Base-by-base conservation (phyloP, 2,113 vertebrate genomes). In the Corythornis vintsioides region DNA sequence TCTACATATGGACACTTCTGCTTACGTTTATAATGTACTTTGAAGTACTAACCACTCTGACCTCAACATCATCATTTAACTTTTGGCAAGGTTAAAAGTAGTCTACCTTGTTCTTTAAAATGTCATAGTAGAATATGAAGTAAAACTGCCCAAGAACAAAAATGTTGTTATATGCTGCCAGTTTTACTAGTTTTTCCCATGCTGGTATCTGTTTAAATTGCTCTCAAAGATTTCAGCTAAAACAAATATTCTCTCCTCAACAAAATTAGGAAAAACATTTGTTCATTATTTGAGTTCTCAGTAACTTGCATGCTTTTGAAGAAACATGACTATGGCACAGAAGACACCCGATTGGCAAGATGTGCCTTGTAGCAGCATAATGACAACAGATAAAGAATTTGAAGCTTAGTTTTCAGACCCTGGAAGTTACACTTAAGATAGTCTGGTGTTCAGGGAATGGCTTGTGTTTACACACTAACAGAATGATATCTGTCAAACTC, bases 11-110 rank as follows among this genome's bases (percentile, higher is more conserved):
- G 18, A 38, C 10, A 15, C 15, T 33, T 26, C 2, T 28, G 43
- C 33, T 72, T 31, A 77, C 19, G 57, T 70, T n/a, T 48, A 45
- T 12, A 38, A 52, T 2, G 9, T 21, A 25, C 31, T 20, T 31
- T 10, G 25, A 63, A 35, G 72, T 79, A 74, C 47, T 42, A 50
- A 22, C 45, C 52, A 24, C 20, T 40, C 59, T n/a, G 21, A 59
- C 4, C 16, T 22, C 1, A 0, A 26, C 24, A 53, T 17, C 42
- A 26, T 2, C 61, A 35, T 29, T 2, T 21, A 77, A 40, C 33
- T 70, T 52, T 8, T 13, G 13, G 31, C 26, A 63, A 71, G 20
- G 29, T 21, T n/a, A 60, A 67, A 56, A 56, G n/a, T 43, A 35
- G 31, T 3, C 4, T 20, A 17, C 3, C 2, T 7, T 45, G 25